phyloP scores from a whole-genome alignment of 2,797 vertebrate species.

The Gouania willdenowi region DNA sequence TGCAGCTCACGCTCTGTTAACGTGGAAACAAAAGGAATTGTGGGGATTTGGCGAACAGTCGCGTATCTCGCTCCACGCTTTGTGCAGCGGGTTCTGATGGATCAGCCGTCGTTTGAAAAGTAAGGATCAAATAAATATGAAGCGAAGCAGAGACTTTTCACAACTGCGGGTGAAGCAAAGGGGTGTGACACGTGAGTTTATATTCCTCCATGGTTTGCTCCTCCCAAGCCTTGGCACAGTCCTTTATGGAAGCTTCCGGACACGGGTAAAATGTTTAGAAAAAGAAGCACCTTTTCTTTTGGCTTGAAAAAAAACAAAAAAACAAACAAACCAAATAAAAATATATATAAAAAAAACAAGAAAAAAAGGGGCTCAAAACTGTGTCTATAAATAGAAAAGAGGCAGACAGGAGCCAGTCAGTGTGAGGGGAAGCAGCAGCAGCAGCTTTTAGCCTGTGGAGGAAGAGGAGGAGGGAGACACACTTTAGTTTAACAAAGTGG shows the following conservation, averaged over 20 bases:
- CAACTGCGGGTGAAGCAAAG: background rate
- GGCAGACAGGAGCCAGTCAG: slow-evolving; percentile 43
- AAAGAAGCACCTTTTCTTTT: slow-evolving; percentile 78
- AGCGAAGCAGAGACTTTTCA: slow-evolving; percentile 11
- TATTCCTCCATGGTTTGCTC: background rate
- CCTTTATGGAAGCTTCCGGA: slow-evolving; percentile 35
- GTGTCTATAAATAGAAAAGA: slow-evolving; percentile 56
- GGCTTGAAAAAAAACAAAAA: slow-evolving; percentile 59
- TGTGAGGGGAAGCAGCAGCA: slow-evolving; percentile 14
- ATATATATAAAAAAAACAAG: slow-evolving; percentile 15
- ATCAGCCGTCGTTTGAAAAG: background rate
- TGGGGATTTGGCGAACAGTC: too few species aligned
- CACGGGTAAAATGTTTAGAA: slow-evolving; percentile 28
- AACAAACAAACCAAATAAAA: slow-evolving; percentile 7
- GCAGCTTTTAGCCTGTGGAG: slow-evolving; percentile 70
- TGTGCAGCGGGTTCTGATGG: slow-evolving; percentile 31
- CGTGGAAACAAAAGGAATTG: background rate
- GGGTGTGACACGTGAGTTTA: background rate
- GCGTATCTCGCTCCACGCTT: too few species aligned
- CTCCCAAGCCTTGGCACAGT: slow-evolving; percentile 6
- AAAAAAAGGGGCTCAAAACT: slow-evolving; percentile 26
- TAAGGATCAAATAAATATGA: slow-evolving; percentile 34
- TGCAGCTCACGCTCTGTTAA: slow-evolving; percentile 22
- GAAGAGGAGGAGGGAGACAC: slow-evolving; percentile 15
- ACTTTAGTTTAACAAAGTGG: too few species aligned